Evolutionary conservation across 2,113 vertebrate genomes (phyloP).

Genomic region (Microtus pennsylvanicus): DNA sequence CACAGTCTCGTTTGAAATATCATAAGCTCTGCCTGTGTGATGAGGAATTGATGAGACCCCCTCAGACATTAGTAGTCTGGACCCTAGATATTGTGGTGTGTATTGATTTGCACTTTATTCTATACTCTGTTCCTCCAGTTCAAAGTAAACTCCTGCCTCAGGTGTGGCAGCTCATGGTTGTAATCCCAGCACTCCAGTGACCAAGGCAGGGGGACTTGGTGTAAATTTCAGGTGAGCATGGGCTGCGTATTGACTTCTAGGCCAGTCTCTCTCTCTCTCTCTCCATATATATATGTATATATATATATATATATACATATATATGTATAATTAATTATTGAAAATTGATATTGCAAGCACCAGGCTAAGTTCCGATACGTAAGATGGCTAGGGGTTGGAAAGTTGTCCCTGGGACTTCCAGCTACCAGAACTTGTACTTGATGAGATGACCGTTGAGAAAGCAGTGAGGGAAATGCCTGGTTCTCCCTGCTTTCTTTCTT

Average conservation of each 20-base stretch:
- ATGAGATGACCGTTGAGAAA: not conserved
- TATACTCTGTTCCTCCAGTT: not conserved
- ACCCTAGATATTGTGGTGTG: not conserved
- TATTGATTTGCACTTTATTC: not conserved
- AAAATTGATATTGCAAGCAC: not conserved
- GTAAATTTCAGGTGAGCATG: not conserved
- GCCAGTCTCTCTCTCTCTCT: not conserved
- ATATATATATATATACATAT: too few species aligned
- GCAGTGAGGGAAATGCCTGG: not conserved
- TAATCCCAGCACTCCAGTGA: not conserved
- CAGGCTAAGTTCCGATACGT: not conserved
- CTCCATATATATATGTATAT: too few species aligned
- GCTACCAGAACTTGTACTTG: not conserved
- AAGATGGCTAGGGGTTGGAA: constrained; percentile 2
- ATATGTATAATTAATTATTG: not conserved
- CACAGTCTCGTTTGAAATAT: not conserved
- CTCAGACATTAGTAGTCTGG: not conserved
- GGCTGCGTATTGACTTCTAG: not conserved
- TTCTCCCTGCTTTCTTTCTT: not conserved
- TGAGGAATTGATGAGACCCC: not conserved
- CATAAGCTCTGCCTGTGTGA: not conserved
- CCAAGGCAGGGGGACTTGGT: not conserved
- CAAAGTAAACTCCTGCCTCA: not conserved
- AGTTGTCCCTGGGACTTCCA: not conserved
- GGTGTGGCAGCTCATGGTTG: not conserved